Base-by-base conservation (phyloP, 2,888 invertebrate species). In the Punctoribates punctum region DNA sequence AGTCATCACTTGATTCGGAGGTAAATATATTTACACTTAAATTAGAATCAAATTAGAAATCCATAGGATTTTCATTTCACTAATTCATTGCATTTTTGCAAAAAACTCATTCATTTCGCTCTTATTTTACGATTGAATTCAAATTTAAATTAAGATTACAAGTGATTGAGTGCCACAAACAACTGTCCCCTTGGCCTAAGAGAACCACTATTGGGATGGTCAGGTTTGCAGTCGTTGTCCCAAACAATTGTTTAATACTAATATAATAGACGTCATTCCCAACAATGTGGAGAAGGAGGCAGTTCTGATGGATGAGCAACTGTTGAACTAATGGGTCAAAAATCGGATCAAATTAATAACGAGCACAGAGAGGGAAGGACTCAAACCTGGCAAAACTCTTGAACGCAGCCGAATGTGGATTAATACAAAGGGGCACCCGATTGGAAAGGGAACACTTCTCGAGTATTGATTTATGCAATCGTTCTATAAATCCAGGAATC, bases 401-500 rank as follows among this genome's bases (percentile, higher is more conserved):
- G 89, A 97, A 99, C 85, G 98, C 96, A 85, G 97, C 96, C 84
- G 97, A 97, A 87, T 96, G 96, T 82, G 98, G 99, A 88, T 99
- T 99, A 88, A 99, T 98, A 89, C 98, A 98, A 82, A 99, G 89
- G 81, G 99, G 98, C 82, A 99, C 96, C 81, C 96, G 91, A 83
- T 93, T 93, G 83, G 94, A 92, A 85, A 94, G 93, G 77, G 82
- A 81, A 84, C 94, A 88, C 86, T 96, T 95, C 86, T 97, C 96
- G 83, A 94, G 92, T 86, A 99, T 96, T 87, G 97, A 97, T 88
- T 94, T 94, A 89, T 97, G 96, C 89, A 99, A 93, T 88, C 96
- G 95, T 89, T 97, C 98, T 94, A 91, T 78, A 15, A 27, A 60
- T n/a, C 89, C 87, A 81, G 82, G 78, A 83, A 34, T 48, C 27